These are phyloP conservation scores for Schlechtendalia chinensis DNA, from an alignment of 1,140 invertebrate species.

Conservation along the genomic window DNA sequence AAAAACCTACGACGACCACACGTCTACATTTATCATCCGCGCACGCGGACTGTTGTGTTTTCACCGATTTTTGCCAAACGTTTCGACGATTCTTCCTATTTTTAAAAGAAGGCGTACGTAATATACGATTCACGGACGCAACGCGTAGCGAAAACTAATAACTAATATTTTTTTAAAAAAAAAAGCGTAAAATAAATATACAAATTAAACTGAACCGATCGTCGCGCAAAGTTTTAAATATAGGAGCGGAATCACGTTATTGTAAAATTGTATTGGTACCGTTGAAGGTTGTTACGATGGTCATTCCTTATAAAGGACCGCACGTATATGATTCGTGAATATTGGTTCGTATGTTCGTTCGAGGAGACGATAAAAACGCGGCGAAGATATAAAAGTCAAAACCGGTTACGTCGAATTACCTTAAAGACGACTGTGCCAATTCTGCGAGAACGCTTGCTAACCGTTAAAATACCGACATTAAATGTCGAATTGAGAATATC, in stretches of 20 bases:
- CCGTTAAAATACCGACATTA: not conserved
- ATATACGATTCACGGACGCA: not conserved
- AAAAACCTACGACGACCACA: not conserved
- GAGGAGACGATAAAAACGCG: not conserved
- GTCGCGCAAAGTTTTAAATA: not conserved
- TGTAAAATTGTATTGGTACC: not conserved
- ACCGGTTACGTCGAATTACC: not conserved
- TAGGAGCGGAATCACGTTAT: not conserved
- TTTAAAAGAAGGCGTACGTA: not conserved
- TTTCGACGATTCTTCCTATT: conserved; percentile 3
- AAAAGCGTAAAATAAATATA: too few relatives aligned
- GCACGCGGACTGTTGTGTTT: not conserved
- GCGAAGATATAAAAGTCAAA: conserved; percentile 8
- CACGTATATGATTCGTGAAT: not conserved
- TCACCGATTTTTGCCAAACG: conserved; percentile 22
- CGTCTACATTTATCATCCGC: conserved; percentile 20
- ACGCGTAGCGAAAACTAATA: not conserved
- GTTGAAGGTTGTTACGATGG: not conserved
- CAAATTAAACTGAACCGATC: not conserved
- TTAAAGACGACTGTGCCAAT: not conserved
- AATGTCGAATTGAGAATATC: not conserved
- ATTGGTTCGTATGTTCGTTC: too few relatives aligned
- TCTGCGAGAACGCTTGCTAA: not conserved
- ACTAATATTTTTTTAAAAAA: not conserved
- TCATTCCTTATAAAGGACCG: not conserved